phyloP scores from a whole-genome alignment of 2,888 invertebrate species.

The Rhagonycha fulva region DNA sequence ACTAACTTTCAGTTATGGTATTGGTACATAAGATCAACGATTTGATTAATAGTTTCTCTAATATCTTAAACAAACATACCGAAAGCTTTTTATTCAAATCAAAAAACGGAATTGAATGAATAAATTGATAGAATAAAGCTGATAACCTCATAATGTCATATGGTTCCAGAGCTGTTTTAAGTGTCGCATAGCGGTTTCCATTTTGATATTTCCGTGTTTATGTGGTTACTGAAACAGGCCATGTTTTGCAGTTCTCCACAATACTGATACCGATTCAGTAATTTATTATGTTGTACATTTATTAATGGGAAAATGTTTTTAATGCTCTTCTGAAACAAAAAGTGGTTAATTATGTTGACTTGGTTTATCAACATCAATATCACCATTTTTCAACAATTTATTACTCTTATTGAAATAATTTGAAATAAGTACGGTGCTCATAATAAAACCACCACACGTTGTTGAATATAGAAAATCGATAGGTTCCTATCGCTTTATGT shows the following conservation, averaged over 20 bases:
- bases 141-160: slow-evolving; percentile 26
- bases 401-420: neutral
- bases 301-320: neutral
- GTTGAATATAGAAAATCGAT: neutral
- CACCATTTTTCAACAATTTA: neutral
- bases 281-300: neutral
- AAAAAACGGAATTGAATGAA: neutral
- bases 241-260: neutral
- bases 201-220: slow-evolving; percentile 38
- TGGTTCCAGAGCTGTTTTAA: slow-evolving; percentile 30
- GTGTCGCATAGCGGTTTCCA: slow-evolving; percentile 30
- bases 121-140: slow-evolving; percentile 16
- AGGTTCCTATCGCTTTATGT: neutral
- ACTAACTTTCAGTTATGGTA: neutral
- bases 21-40: neutral
- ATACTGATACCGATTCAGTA: neutral
- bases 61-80: neutral
- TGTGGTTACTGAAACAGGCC: neutral
- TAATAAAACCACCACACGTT: neutral
- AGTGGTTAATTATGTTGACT: neutral
- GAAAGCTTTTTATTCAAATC: neutral
- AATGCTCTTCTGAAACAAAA: neutral
- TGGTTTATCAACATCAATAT: neutral
- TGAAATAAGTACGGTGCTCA: neutral
- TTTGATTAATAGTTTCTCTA: neutral